These are phyloP conservation scores for Xylota sylvarum DNA, from an alignment of 2,888 invertebrate species.

Conservation along the genomic window DNA sequence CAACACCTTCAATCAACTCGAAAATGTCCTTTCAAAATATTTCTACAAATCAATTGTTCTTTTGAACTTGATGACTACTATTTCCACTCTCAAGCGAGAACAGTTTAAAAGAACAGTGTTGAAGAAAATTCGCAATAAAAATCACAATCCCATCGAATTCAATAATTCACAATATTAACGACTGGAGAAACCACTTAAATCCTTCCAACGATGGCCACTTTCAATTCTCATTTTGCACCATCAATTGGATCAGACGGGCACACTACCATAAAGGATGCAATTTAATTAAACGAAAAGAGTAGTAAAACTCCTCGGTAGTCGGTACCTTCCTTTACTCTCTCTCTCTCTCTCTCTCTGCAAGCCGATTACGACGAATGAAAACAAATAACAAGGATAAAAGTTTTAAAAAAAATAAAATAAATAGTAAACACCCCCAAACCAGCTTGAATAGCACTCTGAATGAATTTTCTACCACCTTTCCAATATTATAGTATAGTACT, in stretches of 20 bases:
- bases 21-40: background rate
- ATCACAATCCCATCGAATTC: background rate
- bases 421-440: constrained; percentile 29
- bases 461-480: too few species aligned
- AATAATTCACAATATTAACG: constrained; percentile 10
- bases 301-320: constrained; percentile 6
- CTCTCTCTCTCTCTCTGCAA: constrained; percentile 25
- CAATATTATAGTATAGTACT: too few species aligned
- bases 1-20: background rate
- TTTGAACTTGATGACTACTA: background rate
- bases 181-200: constrained; percentile 9
- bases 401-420: constrained; percentile 5
- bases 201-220: constrained; percentile 26
- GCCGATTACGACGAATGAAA: constrained; percentile 50
- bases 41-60: background rate
- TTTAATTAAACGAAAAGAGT: constrained; percentile 60
- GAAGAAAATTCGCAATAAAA: background rate
- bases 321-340: too few species aligned
- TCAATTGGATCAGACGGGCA: constrained; percentile 31
- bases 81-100: background rate
- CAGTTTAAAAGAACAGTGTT: background rate
- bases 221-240: constrained; percentile 26
- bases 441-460: constrained; percentile 25
- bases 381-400: constrained; percentile 30
- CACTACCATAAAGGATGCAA: constrained; percentile 21